Evolutionary conservation across 2,113 vertebrate genomes (phyloP), one percentile per base, ranked within the genome.

Genomic region (Papio anubis): DNA sequence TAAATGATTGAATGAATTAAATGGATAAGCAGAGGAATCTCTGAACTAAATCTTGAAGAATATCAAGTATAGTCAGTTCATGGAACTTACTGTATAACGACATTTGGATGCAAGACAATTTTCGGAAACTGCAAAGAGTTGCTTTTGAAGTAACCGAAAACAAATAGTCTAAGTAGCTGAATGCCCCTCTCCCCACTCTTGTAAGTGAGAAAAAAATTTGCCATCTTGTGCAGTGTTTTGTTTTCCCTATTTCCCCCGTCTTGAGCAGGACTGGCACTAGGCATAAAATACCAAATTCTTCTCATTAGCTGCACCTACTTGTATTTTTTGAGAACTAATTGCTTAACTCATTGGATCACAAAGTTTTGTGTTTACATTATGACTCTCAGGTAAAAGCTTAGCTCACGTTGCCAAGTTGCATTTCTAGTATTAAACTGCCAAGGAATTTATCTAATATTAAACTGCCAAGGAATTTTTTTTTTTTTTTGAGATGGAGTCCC

Each of bases 341-440:
- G 12, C 57, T 80, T 96, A 94, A 66, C 18, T 92, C 80, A 82
- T 32, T 96, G 80, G 92, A 52, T 89, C 83, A 85, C 72, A 68
- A 25, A 57, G 30, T 95, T 86, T 93, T 93, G 72, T 84, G 6
- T 80, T 81, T 80, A 38, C 18, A 6, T 61, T 94, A 48, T 38
- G 20, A 82, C 68, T 88, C 64, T 88, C 50, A 64, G n/a, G 14
- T 88, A 50, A 88, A 88, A 88, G 52, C 66, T 48, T 89, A 96
- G 32, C 9, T 96, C 21, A 70, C 52, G 32, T 48, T 94, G 50
- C 38, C 50, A 72, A 90, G 30, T 94, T 93, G 3, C 12, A 68
- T 86, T 95, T 94, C 32, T 93, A 45, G 25, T 88, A 73, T 73
- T 85, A 92, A 95, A 81, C 43, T 89, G 59, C 79, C 45, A 93